Base-by-base conservation (phyloP, 2,797 vertebrate species). In the Octomys mimax region DNA sequence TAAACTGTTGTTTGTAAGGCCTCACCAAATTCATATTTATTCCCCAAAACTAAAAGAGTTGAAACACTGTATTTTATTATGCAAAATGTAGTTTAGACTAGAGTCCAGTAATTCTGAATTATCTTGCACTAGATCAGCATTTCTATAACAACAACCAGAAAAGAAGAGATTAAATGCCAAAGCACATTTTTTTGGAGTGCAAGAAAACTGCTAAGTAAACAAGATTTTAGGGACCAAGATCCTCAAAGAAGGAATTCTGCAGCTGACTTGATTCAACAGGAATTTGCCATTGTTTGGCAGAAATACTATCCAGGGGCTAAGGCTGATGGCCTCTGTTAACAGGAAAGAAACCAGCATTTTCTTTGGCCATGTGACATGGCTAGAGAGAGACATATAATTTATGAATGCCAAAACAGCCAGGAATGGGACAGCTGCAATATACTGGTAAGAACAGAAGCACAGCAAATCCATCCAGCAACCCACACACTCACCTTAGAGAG, bases 171-270 rank as follows among this genome's bases (percentile, higher is more conserved):
- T 84, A 83, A 61, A 77, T 94, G 61, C 19, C 9, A 81, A 71
- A 87, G 62, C 24, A 7, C 6, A 21, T 49, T 83, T 61, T 84
- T 87, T 57, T 28, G n/a, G 71, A 49, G 54, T 92, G 68, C 79
- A 64, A 95, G 54, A 91, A 93, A 88, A 94, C 18, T 87, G 6
- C 49, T 92, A 92, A 42, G 1, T 93, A 89, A 95, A 61, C 39
- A 83, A 89, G 6, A 84, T 13, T 78, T 14, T 57, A 70, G 6
- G 19, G 2, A 13, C 39, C 68, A 59, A 39, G 82, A 64, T 7
- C 9, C 52, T 14, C 2, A 70, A 68, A 68, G 12, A 87, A 26
- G 36, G 31, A 80, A 96, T 39, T 94, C 31, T 97, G 24, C 18
- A 49, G 36, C 28, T 87, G 39, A 80, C 31, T 89, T 49, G 68